phyloP scores from a whole-genome alignment of 1,140 invertebrate genomes.

The Pseudoatta argentina region DNA sequence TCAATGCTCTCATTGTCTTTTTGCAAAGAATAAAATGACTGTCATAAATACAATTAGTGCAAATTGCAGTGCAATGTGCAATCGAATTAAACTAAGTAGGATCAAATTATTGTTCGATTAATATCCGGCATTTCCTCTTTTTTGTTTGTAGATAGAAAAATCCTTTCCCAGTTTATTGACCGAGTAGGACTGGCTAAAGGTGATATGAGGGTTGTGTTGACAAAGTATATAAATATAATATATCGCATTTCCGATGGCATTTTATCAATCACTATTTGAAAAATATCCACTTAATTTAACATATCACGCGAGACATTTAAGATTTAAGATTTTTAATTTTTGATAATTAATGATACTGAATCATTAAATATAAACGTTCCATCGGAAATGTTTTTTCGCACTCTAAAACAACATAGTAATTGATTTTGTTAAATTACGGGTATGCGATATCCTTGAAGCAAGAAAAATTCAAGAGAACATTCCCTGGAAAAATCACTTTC shows the following conservation, averaged over 20 bases:
- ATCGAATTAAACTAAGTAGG: conserved; percentile 11
- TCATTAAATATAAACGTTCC: not conserved
- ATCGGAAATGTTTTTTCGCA: conserved; percentile 1
- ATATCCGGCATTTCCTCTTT: conserved; percentile 1
- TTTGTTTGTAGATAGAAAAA: conserved; percentile 39
- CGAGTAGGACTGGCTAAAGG: conserved; percentile 37
- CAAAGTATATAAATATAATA: conserved; percentile 57
- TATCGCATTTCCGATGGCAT: conserved; percentile 55
- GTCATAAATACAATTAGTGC: not conserved
- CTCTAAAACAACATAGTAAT: not conserved
- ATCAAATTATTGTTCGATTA: conserved; percentile 20
- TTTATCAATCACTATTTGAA: not conserved
- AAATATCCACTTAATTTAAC: conserved; percentile 1
- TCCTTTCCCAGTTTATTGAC: conserved; percentile 18
- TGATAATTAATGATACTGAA: not conserved
- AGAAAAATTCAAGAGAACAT: not conserved
- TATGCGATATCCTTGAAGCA: conserved; percentile 15
- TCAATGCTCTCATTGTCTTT: conserved; percentile 16
- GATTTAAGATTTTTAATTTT: not conserved
- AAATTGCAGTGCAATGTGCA: conserved; percentile 13
- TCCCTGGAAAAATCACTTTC: not conserved
- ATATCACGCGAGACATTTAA: not conserved
- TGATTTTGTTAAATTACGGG: not conserved
- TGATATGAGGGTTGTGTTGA: conserved; percentile 30
- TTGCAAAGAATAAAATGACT: not conserved